A percentile compares a stretch with the other conserved stretches of the same genome.
Conservation (phyloP, 2,888 invertebrate genomes). For the Germaria angustata region DNA sequence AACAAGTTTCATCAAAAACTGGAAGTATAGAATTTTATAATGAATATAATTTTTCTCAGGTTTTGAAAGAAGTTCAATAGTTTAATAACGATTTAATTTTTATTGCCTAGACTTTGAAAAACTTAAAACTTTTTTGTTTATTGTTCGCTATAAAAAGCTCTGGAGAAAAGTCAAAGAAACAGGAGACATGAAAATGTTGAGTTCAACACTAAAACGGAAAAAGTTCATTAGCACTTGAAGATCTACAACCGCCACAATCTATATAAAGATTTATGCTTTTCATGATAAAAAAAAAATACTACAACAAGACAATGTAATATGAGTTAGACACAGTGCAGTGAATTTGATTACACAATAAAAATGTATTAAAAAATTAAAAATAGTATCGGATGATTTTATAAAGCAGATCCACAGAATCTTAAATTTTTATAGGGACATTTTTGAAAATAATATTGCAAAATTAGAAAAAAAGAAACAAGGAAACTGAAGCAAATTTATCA, state of each 20-base stretch:
- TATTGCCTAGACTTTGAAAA: slow-evolving; percentile 38
- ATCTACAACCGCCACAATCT: slow-evolving; percentile 13
- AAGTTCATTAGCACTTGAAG: slow-evolving; percentile 62
- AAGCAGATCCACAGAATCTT: too few species aligned
- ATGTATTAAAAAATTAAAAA: too few species aligned
- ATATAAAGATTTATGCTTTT: slow-evolving; percentile 55
- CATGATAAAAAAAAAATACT: slow-evolving; percentile 27
- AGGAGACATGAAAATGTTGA: slow-evolving; percentile 12
- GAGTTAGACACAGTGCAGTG: slow-evolving; percentile 2
- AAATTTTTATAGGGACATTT: too few species aligned
- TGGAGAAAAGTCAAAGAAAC: not conserved
- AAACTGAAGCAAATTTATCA: too few species aligned
- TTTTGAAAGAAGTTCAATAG: slow-evolving; percentile 39
- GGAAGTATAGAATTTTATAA: too few species aligned
- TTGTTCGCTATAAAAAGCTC: not conserved
- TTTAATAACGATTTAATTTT: slow-evolving; percentile 40
- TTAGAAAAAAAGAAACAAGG: too few species aligned
- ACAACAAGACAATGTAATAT: slow-evolving; percentile 21
- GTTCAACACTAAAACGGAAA: slow-evolving; percentile 40
- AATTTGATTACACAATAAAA: not conserved
- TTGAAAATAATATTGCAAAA: too few species aligned
- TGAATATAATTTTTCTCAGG: too few species aligned
- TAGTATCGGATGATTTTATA: too few species aligned
- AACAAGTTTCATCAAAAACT: too few species aligned
- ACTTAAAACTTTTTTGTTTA: slow-evolving; percentile 38